A percentile compares a stretch with the other conserved stretches of the same genome.
Evolutionary conservation across 1,140 invertebrate species (phyloP).

Genomic region (Tetranychus cinnabarinus): DNA sequence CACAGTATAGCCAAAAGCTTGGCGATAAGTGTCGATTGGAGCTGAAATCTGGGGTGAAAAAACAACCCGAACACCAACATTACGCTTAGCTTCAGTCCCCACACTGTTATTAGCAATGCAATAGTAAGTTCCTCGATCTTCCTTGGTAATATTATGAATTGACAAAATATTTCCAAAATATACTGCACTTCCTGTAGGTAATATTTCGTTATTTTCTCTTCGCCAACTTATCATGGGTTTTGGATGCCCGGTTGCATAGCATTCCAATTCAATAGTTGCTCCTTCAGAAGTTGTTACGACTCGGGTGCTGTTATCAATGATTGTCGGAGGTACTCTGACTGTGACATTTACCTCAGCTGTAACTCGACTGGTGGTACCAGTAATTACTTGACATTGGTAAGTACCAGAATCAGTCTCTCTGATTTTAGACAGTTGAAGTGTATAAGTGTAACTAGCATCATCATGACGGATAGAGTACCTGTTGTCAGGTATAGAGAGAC

Average conservation of each 20-base stretch:
- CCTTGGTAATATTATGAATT: conserved; percentile 43
- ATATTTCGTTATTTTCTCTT: conserved; percentile 68
- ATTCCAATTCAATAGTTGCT: conserved; percentile 50
- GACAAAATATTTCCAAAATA: conserved; percentile 42
- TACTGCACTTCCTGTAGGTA: conserved; percentile 39
- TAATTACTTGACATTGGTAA: conserved; percentile 63
- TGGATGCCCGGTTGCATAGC: conserved; percentile 54
- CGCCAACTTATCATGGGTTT: conserved; percentile 63
- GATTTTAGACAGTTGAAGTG: conserved; percentile 64
- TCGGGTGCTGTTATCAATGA: conserved; percentile 72
- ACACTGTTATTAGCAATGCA: conserved; percentile 66
- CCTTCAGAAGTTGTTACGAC: conserved; percentile 58
- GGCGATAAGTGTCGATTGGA: conserved; percentile 29
- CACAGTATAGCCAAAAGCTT: conserved; percentile 75
- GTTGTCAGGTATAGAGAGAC: conserved; percentile 53
- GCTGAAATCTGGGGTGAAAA: conserved; percentile 40
- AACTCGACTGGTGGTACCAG: conserved; percentile 43
- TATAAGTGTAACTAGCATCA: conserved; percentile 46
- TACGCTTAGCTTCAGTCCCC: conserved; percentile 51
- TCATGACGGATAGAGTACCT: conserved; percentile 61
- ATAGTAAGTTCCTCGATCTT: conserved; percentile 73
- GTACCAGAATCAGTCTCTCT: conserved; percentile 74
- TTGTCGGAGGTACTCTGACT: conserved; percentile 43
- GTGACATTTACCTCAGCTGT: conserved; percentile 8
- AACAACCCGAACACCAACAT: conserved; percentile 69